Base-by-base conservation (phyloP, 1,140 invertebrate genomes). In the Caenorhabditis brenneri region DNA sequence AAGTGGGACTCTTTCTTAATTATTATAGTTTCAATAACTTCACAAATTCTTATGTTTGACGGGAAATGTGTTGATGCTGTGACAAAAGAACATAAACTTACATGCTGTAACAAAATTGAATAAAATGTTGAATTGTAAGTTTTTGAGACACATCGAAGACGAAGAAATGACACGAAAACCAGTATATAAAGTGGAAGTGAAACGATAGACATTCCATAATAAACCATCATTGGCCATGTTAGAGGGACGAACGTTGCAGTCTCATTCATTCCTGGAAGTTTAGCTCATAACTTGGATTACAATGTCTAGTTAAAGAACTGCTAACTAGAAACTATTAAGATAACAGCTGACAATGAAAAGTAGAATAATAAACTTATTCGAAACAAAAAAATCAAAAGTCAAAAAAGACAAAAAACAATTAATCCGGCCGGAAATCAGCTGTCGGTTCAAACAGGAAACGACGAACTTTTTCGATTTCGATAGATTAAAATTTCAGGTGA, bases 401-500 rank as follows among this genome's bases (percentile, higher is more conserved):
- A 7, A 6, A 6, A 6, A 16, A 33, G 58, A 2, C n/a, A n/a
- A n/a, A 15, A 65, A 65, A 65, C 31, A 60, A 60, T 36, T 65
- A 65, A 65, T 65, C 58, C 58, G n/a, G 24, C 58, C 58, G 58
- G 58, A 65, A 65, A 65, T 65, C 58, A 65, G 10, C 58, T 65
- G 58, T 36, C 58, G 19, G 3, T 51, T 15, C 12, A 36, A n/a
- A 36, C 7, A 55, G 53, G 58, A 65, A 33, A 65, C 58, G 3
- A 65, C 58, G 58, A 65, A 65, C 58, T 65, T 36, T 19, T 33
- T n/a, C n/a, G 58, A 36, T 65, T 36, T 36, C 27, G 24, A 29
- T 51, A n/a, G n/a, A 51, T 6, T 6, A n/a, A n/a, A n/a, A 0
- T 7, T n/a, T 36, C 10, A n/a, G 10, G 1, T 1, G 16, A 19